A percentile compares a stretch with the other conserved stretches of the same genome.
phyloP scores from a whole-genome alignment of 2,113 vertebrate genomes.

The Oenanthe melanoleuca region DNA sequence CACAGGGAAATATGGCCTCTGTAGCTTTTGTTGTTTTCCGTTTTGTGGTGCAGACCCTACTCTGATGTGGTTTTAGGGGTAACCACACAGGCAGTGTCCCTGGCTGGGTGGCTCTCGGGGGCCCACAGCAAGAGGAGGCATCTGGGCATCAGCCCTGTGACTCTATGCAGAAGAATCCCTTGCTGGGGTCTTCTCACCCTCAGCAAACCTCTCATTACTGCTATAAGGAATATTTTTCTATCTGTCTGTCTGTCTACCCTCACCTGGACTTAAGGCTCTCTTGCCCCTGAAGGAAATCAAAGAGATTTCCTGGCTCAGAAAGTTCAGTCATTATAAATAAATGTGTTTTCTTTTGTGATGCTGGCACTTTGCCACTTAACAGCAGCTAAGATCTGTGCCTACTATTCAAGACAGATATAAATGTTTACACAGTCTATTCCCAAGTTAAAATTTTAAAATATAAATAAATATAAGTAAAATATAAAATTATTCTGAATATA shows the following conservation, averaged over 20 bases:
- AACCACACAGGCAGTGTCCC: neutral
- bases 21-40: neutral
- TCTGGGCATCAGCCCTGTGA: neutral
- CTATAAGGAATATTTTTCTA: neutral
- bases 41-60: neutral
- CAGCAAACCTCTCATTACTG: neutral
- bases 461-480: neutral
- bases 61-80: constrained; percentile 7
- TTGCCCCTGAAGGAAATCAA: neutral
- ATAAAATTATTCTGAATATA: neutral
- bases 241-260: neutral
- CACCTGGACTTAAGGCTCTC: neutral
- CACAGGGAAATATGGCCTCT: neutral
- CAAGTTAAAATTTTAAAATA: neutral
- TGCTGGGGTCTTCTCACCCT: neutral
- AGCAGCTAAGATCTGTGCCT: neutral
- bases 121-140: neutral
- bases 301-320: constrained; percentile 5
- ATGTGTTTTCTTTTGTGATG: neutral
- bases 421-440: neutral
- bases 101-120: neutral
- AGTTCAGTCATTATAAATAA: neutral
- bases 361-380: neutral
- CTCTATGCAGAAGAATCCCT: neutral
- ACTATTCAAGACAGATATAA: neutral